A percentile compares a stretch with the other conserved stretches of the same genome.
Evolutionary conservation across 1,140 invertebrate genomes (phyloP).

Genomic region (Varroa destructor): DNA sequence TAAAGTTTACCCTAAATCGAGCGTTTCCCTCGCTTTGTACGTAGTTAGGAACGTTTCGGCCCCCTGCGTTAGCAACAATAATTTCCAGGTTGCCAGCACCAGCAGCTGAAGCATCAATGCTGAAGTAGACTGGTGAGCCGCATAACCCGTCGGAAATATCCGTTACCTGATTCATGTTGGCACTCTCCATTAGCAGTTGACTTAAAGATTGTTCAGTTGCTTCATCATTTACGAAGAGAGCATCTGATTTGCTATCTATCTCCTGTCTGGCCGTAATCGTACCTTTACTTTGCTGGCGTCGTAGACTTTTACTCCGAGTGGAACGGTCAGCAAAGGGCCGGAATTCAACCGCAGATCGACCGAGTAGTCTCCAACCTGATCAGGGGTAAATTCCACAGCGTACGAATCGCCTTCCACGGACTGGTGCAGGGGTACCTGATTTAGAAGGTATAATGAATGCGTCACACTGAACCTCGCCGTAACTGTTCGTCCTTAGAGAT

Average conservation of each 20-base stretch:
- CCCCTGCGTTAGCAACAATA: conserved; percentile 80
- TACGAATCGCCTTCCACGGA: neutral
- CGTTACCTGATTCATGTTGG: neutral
- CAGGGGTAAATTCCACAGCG: neutral
- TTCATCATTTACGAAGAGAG: neutral
- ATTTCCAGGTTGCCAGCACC: conserved; percentile 93
- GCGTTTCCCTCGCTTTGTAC: conserved; percentile 94
- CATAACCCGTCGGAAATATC: neutral
- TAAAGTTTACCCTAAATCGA: conserved; percentile 87
- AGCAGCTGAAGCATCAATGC: conserved; percentile 45
- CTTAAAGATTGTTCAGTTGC: neutral
- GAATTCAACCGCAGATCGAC: conserved; percentile 71
- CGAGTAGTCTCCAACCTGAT: conserved; percentile 58
- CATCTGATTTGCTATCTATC: too few species aligned
- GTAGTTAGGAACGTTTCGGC: conserved; percentile 93
- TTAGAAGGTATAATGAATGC: neutral
- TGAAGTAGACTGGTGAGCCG: neutral
- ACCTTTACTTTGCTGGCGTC: conserved; percentile 73
- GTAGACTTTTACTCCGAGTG: conserved; percentile 83
- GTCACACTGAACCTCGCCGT: too few species aligned
- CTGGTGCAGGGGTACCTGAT: conserved; percentile 36
- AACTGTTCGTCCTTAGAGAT: too few species aligned
- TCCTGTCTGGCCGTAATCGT: neutral
- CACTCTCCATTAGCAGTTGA: neutral
- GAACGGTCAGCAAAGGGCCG: conserved; percentile 75